phyloP scores from a whole-genome alignment of 1,140 invertebrate species.

The Psilanteris sp. region DNA sequence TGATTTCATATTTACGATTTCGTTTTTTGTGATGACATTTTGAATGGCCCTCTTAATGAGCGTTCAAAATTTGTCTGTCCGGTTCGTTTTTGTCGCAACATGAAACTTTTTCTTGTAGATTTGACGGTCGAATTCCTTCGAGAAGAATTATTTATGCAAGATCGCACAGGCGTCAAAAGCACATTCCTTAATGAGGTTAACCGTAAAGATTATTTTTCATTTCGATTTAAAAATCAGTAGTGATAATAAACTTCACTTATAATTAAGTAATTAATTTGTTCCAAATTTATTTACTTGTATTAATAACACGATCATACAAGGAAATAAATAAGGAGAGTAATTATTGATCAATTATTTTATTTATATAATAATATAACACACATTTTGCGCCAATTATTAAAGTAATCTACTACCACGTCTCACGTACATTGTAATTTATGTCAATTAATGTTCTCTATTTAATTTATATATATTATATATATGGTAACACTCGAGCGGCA shows the following conservation, averaged over 20 bases:
- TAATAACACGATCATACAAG: no score
- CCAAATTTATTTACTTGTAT: no score
- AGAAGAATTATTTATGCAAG: constrained; percentile 12
- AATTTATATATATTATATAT: no score
- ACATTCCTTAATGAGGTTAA: constrained; percentile 8
- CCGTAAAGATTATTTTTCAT: background rate
- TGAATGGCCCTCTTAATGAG: constrained; percentile 24
- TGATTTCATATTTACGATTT: constrained; percentile 2
- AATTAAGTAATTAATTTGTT: no score
- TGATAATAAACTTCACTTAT: no score
- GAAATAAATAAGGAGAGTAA: no score
- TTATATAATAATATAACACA: no score
- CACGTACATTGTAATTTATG: no score
- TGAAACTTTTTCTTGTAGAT: constrained; percentile 4
- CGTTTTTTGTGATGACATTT: constrained; percentile 20
- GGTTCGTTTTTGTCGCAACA: constrained; percentile 1
- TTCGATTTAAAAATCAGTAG: background rate
- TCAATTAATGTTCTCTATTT: constrained; percentile 23
- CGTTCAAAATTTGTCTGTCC: constrained; percentile 25
- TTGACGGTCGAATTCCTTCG: constrained; percentile 4
- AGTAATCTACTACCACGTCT: no score
- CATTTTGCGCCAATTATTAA: no score
- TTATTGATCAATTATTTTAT: no score
- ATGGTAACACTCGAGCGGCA: constrained; percentile 6
- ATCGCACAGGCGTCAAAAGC: constrained; percentile 22